Evolutionary conservation across 2,888 invertebrate species (phyloP).

Genomic region (Meloe dianella): DNA sequence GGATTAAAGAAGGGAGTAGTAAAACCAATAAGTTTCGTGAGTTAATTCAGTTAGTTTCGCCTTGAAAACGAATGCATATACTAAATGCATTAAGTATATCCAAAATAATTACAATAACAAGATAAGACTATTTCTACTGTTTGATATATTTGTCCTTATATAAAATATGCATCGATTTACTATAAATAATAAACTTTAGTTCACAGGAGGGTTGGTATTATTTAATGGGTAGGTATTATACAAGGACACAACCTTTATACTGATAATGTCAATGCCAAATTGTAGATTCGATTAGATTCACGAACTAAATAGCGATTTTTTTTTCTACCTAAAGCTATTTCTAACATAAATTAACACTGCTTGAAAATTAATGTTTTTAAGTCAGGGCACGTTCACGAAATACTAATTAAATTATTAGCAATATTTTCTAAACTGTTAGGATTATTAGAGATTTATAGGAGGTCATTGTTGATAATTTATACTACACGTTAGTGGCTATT

Average conservation of each 20-base stretch:
- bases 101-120: background rate
- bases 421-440: background rate
- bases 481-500: background rate
- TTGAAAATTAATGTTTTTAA: background rate
- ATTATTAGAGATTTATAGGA: background rate
- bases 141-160: background rate
- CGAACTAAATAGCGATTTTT: background rate
- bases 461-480: background rate
- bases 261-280: slow-evolving; percentile 5
- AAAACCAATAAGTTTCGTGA: background rate
- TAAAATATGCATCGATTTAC: background rate
- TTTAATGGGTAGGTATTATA: background rate
- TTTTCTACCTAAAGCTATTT: background rate
- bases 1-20: background rate
- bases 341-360: background rate
- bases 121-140: background rate
- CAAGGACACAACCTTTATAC: slow-evolving; percentile 9
- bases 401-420: background rate
- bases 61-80: background rate
- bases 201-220: background rate
- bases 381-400: background rate
- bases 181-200: background rate
- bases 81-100: background rate
- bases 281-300: background rate
- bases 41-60: background rate